Conservation (phyloP, 2,113 vertebrate species). For the Chloropsis cyanopogon region DNA sequence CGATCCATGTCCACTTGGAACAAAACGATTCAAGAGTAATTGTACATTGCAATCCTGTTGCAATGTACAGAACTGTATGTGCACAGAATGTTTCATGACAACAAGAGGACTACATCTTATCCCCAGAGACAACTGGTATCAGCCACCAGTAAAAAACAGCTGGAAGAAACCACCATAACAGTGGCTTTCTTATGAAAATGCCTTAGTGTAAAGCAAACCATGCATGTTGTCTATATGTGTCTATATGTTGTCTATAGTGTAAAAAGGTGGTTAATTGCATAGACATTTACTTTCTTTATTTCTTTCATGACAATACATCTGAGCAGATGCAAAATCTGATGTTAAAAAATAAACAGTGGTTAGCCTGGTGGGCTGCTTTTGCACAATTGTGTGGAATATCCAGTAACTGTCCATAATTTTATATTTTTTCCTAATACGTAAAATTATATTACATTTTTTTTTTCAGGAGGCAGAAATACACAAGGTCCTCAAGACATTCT, state of each 20-base stretch:
- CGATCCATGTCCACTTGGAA: background rate
- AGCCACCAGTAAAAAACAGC: background rate
- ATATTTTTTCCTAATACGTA: background rate
- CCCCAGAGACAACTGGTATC: background rate
- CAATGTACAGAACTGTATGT: background rate
- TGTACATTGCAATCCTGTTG: background rate
- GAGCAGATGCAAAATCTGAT: background rate
- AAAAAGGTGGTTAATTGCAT: background rate
- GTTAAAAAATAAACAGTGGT: background rate
- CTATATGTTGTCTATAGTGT: background rate
- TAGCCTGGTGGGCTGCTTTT: background rate
- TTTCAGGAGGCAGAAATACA: background rate
- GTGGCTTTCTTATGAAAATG: background rate
- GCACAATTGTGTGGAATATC: background rate
- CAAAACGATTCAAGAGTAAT: background rate
- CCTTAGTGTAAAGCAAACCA: background rate
- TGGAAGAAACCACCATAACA: background rate
- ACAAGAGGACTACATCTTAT: background rate
- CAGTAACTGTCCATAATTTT: background rate
- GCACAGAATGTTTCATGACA: background rate
- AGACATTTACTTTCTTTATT: background rate
- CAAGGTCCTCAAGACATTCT: background rate
- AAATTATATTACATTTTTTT: background rate
- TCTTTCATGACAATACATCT: background rate
- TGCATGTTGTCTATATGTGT: accelerated